Base-by-base conservation (phyloP, 1,140 invertebrate species). In the Goniozus legneri region DNA sequence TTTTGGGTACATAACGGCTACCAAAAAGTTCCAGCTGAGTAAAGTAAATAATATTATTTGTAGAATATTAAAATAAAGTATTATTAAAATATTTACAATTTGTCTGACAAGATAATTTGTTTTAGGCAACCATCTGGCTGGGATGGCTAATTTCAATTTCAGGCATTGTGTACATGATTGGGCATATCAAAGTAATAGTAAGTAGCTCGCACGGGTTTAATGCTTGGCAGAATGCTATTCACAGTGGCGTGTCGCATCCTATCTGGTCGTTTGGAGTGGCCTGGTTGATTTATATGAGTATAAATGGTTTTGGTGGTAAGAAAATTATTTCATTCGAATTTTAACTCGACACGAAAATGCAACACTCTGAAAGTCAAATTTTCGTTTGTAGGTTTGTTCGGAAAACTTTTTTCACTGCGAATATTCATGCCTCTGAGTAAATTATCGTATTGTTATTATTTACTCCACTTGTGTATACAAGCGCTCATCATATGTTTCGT, bases 391-490 rank as follows among this genome's bases (percentile, higher is more conserved):
- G 38, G 37, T 36, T 34, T 51, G 3, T 60, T 84, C 3, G 79
- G 80, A 51, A 60, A 42, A 3, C 64, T 84, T 24, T 60, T 85
- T 24, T 81, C 80, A 0, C 77, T 76, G 71, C 70, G 65, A 30
- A 58, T 69, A 0, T 80, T 81, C 31, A 62, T 78, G 16, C 79
- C 80, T 0, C 54, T 84, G 2, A 76, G 77, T 27, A 62, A 80
- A 22, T 59, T 84, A 12, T 79, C 81, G 3, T 84, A 81, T 56
- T 69, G 72, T 36, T 73, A 79, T 15, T 85, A 84, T 58, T 64
- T 85, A 3, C 62, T 80, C 2, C 82, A 83, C 47, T 47, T 58
- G 3, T 49, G 55, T 0, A 42, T 64, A 14, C 53, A 59, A 40
- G 32, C 4, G 24, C 24, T 27, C n/a, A n/a, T n/a, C n/a, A n/a